These are phyloP conservation scores for Cossypha polioptera DNA, from an alignment of 2,797 vertebrate species.

Conservation along the genomic window DNA sequence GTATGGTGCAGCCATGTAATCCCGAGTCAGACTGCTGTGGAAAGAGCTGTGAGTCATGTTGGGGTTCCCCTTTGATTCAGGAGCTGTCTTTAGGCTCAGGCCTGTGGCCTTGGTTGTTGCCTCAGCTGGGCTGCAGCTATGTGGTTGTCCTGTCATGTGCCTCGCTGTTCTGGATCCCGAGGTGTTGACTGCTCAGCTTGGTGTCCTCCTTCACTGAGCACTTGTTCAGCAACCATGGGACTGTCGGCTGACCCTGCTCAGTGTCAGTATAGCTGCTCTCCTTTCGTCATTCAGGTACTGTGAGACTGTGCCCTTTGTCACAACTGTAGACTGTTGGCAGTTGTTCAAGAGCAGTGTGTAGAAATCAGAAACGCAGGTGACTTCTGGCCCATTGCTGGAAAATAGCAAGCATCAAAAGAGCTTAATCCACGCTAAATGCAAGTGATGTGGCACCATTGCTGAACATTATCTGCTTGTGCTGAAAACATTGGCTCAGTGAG, in stretches of 20 bases:
- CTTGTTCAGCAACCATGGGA: neutral
- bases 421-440: accelerated
- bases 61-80: neutral
- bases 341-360: neutral
- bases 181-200: neutral
- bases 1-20: neutral
- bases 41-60: neutral
- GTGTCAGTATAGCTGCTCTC: neutral
- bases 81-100: neutral
- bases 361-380: neutral
- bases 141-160: neutral
- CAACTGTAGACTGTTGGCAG: neutral
- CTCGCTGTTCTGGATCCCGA: accelerated
- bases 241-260: neutral
- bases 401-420: neutral
- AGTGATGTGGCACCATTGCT: neutral
- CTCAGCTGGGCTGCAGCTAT: neutral
- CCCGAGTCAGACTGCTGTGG: neutral
- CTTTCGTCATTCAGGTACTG: neutral
- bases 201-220: neutral
- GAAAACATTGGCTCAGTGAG: neutral
- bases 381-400: neutral
- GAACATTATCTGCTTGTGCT: neutral
- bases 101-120: neutral
- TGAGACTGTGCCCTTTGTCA: neutral